A percentile compares a stretch with the other conserved stretches of the same genome.
Evolutionary conservation across 1,140 invertebrate genomes (phyloP).

Genomic region (Antheraea mylitta): DNA sequence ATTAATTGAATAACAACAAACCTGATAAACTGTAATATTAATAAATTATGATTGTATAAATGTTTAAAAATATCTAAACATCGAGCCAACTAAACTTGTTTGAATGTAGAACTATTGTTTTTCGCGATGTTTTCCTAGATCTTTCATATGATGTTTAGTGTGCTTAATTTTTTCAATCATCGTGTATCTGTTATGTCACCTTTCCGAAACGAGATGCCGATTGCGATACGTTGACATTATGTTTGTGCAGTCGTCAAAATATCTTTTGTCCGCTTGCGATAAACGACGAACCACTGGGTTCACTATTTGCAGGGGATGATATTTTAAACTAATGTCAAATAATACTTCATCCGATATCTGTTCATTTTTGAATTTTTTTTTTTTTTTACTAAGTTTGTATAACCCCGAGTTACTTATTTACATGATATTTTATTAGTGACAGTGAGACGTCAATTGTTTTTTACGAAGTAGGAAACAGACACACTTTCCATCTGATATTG

Average conservation of each 20-base stretch:
- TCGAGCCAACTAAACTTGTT: neutral
- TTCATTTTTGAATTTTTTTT: no score
- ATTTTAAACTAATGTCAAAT: conserved; percentile 27
- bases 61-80: neutral
- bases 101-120: neutral
- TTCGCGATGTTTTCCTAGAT: neutral
- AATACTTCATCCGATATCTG: neutral
- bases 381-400: no score
- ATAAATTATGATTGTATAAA: no score
- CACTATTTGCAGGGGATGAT: conserved; percentile 13
- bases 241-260: conserved; percentile 54
- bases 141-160: neutral
- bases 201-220: conserved; percentile 39
- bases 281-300: conserved; percentile 31
- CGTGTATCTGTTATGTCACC: conserved; percentile 44
- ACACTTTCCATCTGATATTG: no score
- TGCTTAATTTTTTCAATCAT: conserved; percentile 9
- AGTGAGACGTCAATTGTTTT: no score
- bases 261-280: conserved; percentile 52
- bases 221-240: conserved; percentile 42
- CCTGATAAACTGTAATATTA: no score
- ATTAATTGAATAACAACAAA: no score
- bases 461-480: no score
- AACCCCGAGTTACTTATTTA: no score
- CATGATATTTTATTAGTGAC: no score